A percentile compares a stretch with the other conserved stretches of the same genome.
phyloP scores from a whole-genome alignment of 2,888 invertebrate genomes.

The Sericinus montela region DNA sequence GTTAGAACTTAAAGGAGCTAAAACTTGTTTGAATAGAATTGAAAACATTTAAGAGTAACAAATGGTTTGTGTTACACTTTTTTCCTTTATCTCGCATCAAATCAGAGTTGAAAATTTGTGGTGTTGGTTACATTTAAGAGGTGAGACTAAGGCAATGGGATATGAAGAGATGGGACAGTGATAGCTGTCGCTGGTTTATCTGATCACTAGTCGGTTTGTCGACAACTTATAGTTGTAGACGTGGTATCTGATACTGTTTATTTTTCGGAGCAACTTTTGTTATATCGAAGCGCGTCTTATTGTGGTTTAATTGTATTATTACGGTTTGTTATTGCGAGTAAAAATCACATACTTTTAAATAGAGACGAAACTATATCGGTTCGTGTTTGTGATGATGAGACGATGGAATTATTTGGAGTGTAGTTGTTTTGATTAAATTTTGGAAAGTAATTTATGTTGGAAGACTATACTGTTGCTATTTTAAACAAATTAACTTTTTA shows the following conservation, averaged over 20 bases:
- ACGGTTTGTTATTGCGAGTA: constrained; percentile 13
- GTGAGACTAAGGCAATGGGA: constrained; percentile 27
- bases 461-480: too few relatives aligned
- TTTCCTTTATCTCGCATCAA: constrained; percentile 53
- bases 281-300: constrained; percentile 39
- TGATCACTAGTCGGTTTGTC: constrained; percentile 47
- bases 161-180: constrained; percentile 18
- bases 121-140: constrained; percentile 55
- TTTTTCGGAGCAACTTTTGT: constrained; percentile 43
- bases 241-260: constrained; percentile 34
- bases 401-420: not conserved
- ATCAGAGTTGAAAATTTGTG: constrained; percentile 36
- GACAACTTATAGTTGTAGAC: constrained; percentile 44
- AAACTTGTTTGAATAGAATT: constrained; percentile 2
- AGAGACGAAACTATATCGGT: too few relatives aligned
- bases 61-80: constrained; percentile 26
- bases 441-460: too few relatives aligned
- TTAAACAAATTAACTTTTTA: too few relatives aligned
- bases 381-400: not conserved
- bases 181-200: constrained; percentile 36
- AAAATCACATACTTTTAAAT: too few relatives aligned
- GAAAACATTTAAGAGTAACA: constrained; percentile 14
- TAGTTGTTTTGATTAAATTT: too few relatives aligned
- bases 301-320: constrained; percentile 29
- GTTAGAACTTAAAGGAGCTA: constrained; percentile 1